A percentile compares a stretch with the other conserved stretches of the same genome.
Conservation (phyloP, 2,888 invertebrate genomes). For the Allygus modestus region DNA sequence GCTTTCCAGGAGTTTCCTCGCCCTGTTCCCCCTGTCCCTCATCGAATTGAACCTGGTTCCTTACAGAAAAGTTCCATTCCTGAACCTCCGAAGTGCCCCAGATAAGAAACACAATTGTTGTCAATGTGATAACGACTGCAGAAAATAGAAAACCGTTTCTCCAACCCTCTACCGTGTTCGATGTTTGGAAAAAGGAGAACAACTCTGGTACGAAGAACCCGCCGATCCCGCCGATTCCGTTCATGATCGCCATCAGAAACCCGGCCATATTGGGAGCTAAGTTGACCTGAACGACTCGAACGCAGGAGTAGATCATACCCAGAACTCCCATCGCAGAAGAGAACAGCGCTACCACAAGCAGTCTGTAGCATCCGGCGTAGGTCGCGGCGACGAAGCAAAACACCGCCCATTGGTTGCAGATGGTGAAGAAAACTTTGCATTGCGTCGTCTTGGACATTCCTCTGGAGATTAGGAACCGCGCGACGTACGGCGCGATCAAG, state of each 20-base stretch:
- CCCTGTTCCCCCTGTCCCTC: background rate
- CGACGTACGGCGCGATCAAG: background rate
- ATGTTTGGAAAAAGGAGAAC: background rate
- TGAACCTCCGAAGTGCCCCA: background rate
- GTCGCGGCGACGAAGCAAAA: background rate
- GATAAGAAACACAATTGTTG: background rate
- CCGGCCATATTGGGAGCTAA: slow-evolving; percentile 34
- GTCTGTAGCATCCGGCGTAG: background rate
- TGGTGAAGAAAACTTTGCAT: background rate
- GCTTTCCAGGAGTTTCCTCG: background rate
- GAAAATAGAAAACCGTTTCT: background rate
- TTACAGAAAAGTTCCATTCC: background rate
- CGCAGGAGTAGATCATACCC: slow-evolving; percentile 21
- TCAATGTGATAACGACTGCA: background rate
- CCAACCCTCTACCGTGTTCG: background rate
- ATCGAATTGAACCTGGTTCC: background rate
- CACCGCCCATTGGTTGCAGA: background rate
- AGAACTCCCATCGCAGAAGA: slow-evolving; percentile 14
- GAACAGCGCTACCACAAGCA: background rate
- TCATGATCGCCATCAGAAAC: slow-evolving; percentile 16
- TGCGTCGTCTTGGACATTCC: background rate
- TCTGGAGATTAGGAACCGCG: background rate
- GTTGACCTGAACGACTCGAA: slow-evolving; percentile 4
- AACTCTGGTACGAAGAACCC: background rate
- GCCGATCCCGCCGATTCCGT: background rate